Conservation (phyloP, 2,113 vertebrate genomes). For the Delphinapterus leucas region DNA sequence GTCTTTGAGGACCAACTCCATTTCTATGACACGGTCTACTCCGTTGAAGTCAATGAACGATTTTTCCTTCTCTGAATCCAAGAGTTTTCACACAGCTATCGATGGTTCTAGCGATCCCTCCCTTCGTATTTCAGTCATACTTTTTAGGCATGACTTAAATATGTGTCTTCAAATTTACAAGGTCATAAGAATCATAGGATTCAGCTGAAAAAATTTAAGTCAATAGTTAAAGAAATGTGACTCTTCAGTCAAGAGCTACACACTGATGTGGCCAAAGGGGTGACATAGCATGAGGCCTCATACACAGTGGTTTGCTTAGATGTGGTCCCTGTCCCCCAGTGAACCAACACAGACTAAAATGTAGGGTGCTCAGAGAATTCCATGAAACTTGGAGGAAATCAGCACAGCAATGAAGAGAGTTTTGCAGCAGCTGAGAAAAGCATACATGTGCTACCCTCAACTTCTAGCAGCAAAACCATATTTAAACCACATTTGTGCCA, state of each 20-base stretch:
- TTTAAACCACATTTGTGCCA: neutral
- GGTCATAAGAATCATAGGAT: neutral
- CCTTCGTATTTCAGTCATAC: neutral
- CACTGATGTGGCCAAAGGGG: neutral
- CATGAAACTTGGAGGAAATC: neutral
- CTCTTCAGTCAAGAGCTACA: neutral
- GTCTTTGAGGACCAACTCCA: neutral
- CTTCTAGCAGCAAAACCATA: neutral
- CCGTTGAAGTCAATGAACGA: neutral
- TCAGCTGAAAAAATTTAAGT: neutral
- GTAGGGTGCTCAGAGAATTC: neutral
- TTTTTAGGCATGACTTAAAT: neutral
- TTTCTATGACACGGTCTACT: neutral
- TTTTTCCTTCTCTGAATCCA: neutral
- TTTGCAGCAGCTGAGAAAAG: neutral
- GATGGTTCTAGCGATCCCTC: neutral
- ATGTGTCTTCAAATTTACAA: neutral
- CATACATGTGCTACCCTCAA: neutral
- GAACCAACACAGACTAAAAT: neutral
- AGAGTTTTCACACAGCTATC: neutral
- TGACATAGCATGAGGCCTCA: neutral
- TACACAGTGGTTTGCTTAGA: neutral
- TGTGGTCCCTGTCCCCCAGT: no score
- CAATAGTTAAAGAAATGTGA: neutral
- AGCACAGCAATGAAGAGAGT: neutral